Evolutionary conservation across 2,797 vertebrate species (phyloP).

Genomic region (Percopsis omiscomaycus): DNA sequence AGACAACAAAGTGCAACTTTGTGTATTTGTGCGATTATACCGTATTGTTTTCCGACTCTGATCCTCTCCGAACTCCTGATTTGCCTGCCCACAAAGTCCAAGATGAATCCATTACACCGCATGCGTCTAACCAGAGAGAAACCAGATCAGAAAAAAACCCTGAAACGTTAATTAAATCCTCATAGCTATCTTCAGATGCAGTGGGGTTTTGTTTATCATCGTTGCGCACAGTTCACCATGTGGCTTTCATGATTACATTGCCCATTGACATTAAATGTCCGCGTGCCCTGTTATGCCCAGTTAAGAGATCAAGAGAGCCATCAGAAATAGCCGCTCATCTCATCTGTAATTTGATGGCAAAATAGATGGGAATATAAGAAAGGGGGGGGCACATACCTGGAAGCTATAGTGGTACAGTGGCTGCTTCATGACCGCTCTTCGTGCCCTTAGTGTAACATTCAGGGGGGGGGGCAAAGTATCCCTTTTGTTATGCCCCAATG

Average conservation of each 20-base stretch:
- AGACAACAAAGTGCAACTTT: slow-evolving; percentile 52
- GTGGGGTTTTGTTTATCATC: slow-evolving; percentile 45
- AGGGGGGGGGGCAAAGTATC: slow-evolving; percentile 42
- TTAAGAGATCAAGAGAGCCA: slow-evolving; percentile 66
- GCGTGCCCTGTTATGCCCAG: slow-evolving; percentile 31
- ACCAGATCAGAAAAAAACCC: background rate
- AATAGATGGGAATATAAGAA: slow-evolving; percentile 64
- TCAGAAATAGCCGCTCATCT: slow-evolving; percentile 62
- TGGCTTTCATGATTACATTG: slow-evolving; percentile 43
- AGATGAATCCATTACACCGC: background rate
- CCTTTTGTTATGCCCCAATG: slow-evolving; percentile 78
- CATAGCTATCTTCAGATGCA: slow-evolving; percentile 19
- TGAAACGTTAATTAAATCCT: slow-evolving; percentile 12
- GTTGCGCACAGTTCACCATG: slow-evolving; percentile 22
- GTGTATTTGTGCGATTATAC: slow-evolving; percentile 39
- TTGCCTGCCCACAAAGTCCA: slow-evolving; percentile 6
- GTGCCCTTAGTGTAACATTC: slow-evolving; percentile 83
- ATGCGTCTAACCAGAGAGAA: background rate
- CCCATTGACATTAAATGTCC: slow-evolving; percentile 46
- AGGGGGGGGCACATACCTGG: slow-evolving; percentile 62
- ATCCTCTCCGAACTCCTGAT: slow-evolving; percentile 22
- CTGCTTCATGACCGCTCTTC: slow-evolving; percentile 70
- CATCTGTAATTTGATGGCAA: slow-evolving; percentile 77
- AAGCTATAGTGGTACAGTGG: slow-evolving; percentile 61
- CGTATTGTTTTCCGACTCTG: slow-evolving; percentile 28